A percentile compares a stretch with the other conserved stretches of the same genome.
Evolutionary conservation across 1,140 invertebrate species (phyloP).

Genomic region (Stegodyphus dumicola): DNA sequence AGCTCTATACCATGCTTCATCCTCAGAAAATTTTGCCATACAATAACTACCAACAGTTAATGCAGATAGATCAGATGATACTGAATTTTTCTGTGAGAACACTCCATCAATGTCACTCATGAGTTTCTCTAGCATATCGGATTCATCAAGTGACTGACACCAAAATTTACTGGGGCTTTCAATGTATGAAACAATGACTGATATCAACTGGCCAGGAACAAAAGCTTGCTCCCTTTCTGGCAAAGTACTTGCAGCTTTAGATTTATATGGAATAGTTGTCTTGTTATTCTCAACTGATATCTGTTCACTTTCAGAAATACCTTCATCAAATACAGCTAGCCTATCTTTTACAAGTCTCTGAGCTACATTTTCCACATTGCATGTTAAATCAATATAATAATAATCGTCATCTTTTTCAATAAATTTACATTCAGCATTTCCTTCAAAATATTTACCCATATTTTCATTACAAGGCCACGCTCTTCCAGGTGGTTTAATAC

Average conservation of each 20-base stretch:
- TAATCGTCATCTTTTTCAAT: conserved; percentile 19
- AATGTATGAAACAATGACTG: conserved; percentile 64
- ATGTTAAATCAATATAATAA: conserved; percentile 30
- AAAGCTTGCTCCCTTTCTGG: conserved; percentile 9
- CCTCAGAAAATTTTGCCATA: conserved; percentile 78
- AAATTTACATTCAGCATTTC: conserved; percentile 28
- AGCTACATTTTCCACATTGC: conserved; percentile 35
- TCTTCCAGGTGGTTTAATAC: conserved; percentile 23
- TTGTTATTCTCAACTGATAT: background rate
- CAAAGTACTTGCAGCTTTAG: background rate
- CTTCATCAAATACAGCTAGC: conserved; percentile 21
- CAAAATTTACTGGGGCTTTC: conserved; percentile 67
- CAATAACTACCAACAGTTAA: conserved; percentile 74
- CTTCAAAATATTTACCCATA: conserved; percentile 41
- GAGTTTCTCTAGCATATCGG: conserved; percentile 62
- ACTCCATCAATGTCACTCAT: conserved; percentile 36
- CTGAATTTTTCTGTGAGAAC: background rate
- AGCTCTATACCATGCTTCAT: conserved; percentile 83
- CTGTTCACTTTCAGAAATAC: background rate
- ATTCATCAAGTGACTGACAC: conserved; percentile 65
- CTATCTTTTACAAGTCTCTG: conserved; percentile 55
- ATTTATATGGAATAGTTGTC: background rate
- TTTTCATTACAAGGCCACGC: conserved; percentile 6
- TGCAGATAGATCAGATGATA: background rate
- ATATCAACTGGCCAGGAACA: conserved; percentile 24